Conservation (phyloP, 1,140 invertebrate species). For the Neelides sp. region DNA sequence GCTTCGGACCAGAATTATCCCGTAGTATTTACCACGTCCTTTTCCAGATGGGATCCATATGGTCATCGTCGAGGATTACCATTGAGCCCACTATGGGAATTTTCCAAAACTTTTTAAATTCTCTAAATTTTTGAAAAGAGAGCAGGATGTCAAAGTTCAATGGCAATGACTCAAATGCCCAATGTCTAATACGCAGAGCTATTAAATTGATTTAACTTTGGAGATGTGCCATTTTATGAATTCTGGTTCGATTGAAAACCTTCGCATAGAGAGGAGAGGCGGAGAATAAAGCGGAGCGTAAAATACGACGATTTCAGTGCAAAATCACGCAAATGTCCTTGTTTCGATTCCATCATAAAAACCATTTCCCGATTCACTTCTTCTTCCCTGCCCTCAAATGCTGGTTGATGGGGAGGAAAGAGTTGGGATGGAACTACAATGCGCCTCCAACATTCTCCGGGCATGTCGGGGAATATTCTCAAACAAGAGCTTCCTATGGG, state of each 20-base stretch:
- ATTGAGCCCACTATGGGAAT: too few species aligned
- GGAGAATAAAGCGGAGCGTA: conserved; percentile 5
- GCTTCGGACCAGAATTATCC: conserved; percentile 17
- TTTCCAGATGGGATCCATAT: conserved; percentile 28
- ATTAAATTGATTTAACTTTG: too few species aligned
- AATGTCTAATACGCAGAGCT: too few species aligned
- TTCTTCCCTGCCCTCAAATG: not conserved
- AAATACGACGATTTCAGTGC: conserved; percentile 14
- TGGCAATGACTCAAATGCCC: conserved; percentile 7
- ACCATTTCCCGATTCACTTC: conserved; percentile 10
- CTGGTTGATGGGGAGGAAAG: too few species aligned
- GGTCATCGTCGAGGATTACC: conserved; percentile 12
- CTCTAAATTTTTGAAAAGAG: too few species aligned
- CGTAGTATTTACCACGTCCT: conserved; percentile 23
- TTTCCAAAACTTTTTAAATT: too few species aligned
- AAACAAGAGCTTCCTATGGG: not conserved
- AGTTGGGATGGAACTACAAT: too few species aligned
- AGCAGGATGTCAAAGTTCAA: too few species aligned
- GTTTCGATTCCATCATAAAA: conserved; percentile 19
- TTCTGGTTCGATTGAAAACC: too few species aligned
- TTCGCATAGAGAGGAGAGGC: conserved; percentile 3
- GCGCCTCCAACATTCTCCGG: too few species aligned
- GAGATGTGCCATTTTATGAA: too few species aligned
- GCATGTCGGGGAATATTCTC: too few species aligned
- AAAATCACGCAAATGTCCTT: conserved; percentile 18